Evolutionary conservation across 2,797 vertebrate species (phyloP), one percentile per base, ranked within the genome.

Genomic region (Corythornis leucogaster): DNA sequence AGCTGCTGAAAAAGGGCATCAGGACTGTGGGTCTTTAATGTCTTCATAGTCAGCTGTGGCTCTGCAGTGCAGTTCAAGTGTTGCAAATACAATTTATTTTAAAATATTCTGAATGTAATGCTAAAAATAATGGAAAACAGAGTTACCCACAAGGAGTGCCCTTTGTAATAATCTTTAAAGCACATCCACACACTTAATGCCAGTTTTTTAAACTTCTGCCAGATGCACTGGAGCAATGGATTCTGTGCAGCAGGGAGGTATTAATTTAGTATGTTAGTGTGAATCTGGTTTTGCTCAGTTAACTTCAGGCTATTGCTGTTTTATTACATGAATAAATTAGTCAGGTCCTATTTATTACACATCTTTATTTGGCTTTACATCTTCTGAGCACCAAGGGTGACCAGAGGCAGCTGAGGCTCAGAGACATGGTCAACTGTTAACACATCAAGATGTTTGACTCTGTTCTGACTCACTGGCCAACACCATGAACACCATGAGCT

Each of bases 251-350:
- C 64, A 75, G 80, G 50, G 90, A 80, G 38, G 45, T 83, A 92
- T 96, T 95, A 87, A 95, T 96, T 96, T 64, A 88, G 68, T 61
- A 85, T 62, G 92, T 96, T 57, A 92, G 66, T 42, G 35, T 5
- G 4, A 89, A 69, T 33, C 59, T 92, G 78, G 0, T 85, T 95
- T 95, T 94, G 92, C 95, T 96, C 93, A 87, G 94, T 96, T 96
- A 95, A 97, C 92, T 96, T 92, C 28, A 78, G 70, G 54, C 87
- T 80, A 91, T 89, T 94, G 71, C 80, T 94, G 70, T 50, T 97
- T 96, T 96, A 96, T 83, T 91, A 90, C 2, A 3, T 59, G 92
- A 96, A 96, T 96, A 96, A 95, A 95, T 97, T 95, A 93, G 78
- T 92, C 70, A 73, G 61, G 22, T 94, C 48, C 80, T 96, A 90